phyloP scores from a whole-genome alignment of 2,888 invertebrate species.

The Meteorus cinctellus region DNA sequence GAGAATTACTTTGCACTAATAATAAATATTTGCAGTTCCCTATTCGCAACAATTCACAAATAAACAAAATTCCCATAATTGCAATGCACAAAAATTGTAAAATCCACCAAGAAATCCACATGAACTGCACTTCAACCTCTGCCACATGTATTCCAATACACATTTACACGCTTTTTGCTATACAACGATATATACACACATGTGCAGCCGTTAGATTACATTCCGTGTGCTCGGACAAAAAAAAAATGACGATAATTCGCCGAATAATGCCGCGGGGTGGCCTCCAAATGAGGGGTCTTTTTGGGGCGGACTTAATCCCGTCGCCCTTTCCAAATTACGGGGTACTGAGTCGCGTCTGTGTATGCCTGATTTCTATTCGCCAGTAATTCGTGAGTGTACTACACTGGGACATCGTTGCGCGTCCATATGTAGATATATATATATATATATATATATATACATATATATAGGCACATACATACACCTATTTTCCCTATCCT shows the following conservation, averaged over 20 bases:
- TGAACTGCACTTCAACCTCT: no score
- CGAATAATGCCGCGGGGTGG: conserved; percentile 35
- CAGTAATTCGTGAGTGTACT: conserved; percentile 63
- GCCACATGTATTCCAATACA: no score
- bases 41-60: no score
- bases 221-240: conserved; percentile 2
- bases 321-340: conserved; percentile 64
- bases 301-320: conserved; percentile 63
- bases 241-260: conserved; percentile 36
- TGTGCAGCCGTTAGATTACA: conserved; percentile 7
- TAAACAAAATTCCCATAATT: no score
- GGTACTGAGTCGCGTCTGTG: conserved; percentile 50
- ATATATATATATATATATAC: conserved; percentile 8
- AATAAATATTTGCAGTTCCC: no score
- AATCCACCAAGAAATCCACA: no score
- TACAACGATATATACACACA: neutral
- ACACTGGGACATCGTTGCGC: neutral
- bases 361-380: conserved; percentile 56
- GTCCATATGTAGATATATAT: conserved; percentile 20
- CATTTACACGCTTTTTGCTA: no score
- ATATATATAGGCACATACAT: conserved; percentile 4
- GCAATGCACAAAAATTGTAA: no score
- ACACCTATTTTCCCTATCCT: conserved; percentile 1
- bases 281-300: conserved; percentile 61
- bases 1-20: no score